A percentile compares a stretch with the other conserved stretches of the same genome.
Conservation (phyloP, 1,140 invertebrate species). For the Conopomorpha cramerella region DNA sequence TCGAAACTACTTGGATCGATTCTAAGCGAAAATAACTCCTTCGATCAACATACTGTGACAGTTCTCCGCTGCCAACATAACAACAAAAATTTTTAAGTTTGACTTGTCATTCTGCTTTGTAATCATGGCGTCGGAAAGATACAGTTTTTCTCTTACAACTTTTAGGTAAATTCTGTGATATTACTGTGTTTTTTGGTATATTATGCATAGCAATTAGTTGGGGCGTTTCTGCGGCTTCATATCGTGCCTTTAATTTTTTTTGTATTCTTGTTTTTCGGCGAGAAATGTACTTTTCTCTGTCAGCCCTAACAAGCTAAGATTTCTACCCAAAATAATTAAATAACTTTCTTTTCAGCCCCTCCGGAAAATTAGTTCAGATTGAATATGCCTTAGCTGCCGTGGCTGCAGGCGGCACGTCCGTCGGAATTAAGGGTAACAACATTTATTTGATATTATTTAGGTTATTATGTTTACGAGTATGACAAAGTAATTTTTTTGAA, state of each 20-base stretch:
- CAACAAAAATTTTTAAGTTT: not conserved
- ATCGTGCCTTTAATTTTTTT: no score
- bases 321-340: no score
- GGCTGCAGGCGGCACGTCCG: constrained; percentile 96
- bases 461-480: constrained; percentile 14
- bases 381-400: constrained; percentile 99
- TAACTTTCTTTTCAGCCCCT: constrained; percentile 77
- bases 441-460: constrained; percentile 19
- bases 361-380: constrained; percentile 98
- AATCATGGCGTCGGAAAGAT: constrained; percentile 92
- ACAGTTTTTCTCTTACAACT: constrained; percentile 98
- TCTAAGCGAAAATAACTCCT: no score
- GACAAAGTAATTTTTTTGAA: not conserved
- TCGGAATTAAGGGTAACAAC: constrained; percentile 94
- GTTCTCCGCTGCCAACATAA: no score
- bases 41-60: no score
- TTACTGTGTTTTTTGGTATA: constrained; percentile 10
- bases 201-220: no score
- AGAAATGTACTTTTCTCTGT: no score
- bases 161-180: constrained; percentile 79
- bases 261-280: no score
- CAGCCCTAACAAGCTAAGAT: no score
- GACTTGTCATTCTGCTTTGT: constrained; percentile 56
- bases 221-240: no score
- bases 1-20: no score